phyloP scores from a whole-genome alignment of 2,797 vertebrate species.

The Lateolabrax maculatus region DNA sequence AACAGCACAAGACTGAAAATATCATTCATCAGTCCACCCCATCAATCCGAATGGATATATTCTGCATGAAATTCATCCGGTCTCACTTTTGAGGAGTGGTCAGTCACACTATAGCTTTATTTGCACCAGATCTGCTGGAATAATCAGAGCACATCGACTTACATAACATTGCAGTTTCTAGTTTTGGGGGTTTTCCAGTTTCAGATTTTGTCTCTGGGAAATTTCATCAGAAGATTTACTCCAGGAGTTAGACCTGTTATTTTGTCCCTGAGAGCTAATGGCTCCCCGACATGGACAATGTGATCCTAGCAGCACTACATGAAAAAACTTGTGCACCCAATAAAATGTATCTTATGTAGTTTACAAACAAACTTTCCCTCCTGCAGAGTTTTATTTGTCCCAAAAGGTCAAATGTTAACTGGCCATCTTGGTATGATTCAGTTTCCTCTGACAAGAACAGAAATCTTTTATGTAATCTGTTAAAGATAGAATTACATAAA shows the following conservation, averaged over 20 bases:
- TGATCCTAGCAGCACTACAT: neutral
- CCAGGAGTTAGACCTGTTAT: neutral
- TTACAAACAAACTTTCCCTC: conserved; percentile 1
- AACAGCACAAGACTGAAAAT: neutral
- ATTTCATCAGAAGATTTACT: neutral
- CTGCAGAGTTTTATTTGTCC: neutral
- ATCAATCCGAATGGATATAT: neutral
- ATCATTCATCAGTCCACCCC: neutral
- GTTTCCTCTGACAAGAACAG: neutral
- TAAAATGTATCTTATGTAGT: conserved; percentile 12
- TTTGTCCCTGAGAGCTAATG: neutral
- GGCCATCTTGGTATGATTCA: neutral
- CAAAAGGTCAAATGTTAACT: conserved; percentile 3
- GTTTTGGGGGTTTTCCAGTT: neutral
- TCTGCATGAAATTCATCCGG: neutral
- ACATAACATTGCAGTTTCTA: conserved; percentile 32
- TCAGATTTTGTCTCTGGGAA: neutral
- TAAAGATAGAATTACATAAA: conserved; percentile 15
- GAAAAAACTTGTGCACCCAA: neutral
- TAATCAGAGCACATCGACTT: conserved; percentile 64
- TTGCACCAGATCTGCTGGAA: conserved; percentile 65
- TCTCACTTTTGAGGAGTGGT: conserved; percentile 24
- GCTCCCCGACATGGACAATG: neutral
- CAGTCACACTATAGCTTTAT: conserved; percentile 49
- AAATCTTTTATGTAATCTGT: neutral